Evolutionary conservation across 92 coral and sea anemone genomes (phyloP), one percentile per base, ranked within the genome.

Genomic region (Porites cylindrica): DNA sequence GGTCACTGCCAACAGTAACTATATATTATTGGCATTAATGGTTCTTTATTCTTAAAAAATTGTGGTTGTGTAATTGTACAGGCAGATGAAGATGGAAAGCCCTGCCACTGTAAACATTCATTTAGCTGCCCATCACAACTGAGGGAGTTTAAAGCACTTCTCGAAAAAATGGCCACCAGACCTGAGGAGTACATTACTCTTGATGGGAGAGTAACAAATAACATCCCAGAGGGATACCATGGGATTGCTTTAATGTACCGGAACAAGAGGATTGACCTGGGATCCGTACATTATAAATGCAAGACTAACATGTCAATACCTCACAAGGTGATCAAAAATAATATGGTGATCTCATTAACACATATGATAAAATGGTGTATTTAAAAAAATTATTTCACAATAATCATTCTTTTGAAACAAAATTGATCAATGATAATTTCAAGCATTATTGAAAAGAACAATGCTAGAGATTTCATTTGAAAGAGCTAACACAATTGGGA

Each of bases 101-200:
- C 86, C 10, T 85, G 79, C 82, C 51, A 38, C 17, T 60, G 90
- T 8, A 90, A 90, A 38, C 90, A 90, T 85, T 82, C 86, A 71
- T 85, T 90, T 67, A 72, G 56, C 47, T 90, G 93, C 67, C 81
- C 77, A 20, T 74, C 64, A 51, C 88, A 90, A 71, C 51, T 90
- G 65, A 71, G 43, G 20, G 90, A 90, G 4, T 81, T 90, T 47
- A 85, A 86, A 76, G 63, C 71, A 24, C 75, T 90, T 16, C 80
- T 90, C 11, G 65, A 74, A 72, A 90, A 81, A 75, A 86, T 82
- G 87, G 87, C 68, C 14, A 60, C 77, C 4, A 38, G 70, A 69
- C 78, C 87, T n/a, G 87, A 82, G 14, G 87, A 82, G 47, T 82
- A 82, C 23, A 72, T 82, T 32, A 69, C 77, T 16, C 70, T 69